Evolutionary conservation across 2,888 invertebrate genomes (phyloP), one percentile per base, ranked within the genome.

Genomic region (Cetonia aurata): DNA sequence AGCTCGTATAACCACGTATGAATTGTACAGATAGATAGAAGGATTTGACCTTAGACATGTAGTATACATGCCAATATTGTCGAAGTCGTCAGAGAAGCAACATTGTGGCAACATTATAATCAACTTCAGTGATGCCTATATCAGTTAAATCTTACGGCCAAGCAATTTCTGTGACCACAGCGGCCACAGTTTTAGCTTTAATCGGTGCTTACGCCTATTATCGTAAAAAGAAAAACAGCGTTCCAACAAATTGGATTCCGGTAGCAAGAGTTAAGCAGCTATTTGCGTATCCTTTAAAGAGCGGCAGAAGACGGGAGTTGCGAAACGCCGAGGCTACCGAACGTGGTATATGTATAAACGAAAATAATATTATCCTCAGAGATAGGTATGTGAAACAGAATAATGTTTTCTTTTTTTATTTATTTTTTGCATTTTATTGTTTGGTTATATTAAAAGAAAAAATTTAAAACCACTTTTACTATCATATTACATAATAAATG

Each of bases 241-340:
- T 75, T 19, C 75, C 82, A 42, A 78, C 77, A 69, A 48, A 70
- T 67, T 84, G 84, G 84, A 79, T 78, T 50, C 75, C 79, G 67
- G 79, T 84, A 1, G 84, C 83, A 25, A 80, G 75, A 66, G 75
- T 84, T 6, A 79, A 77, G 31, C 79, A 80, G 71, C 68, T 85
- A n/a, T 78, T 78, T 59, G 62, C 84, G 52, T 84, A 83, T 75
- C 85, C 85, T 0, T 70, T 85, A 62, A 84, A 85, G 72, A 84
- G 84, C 74, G 85, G 84, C 6, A 79, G 80, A 57, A 70, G 81
- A 50, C 78, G 82, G 12, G 82, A 83, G 71, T n/a, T 84, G 33
- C 69, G 74, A 55, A 72, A 72, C 59, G 84, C 81, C 0, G 80
- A 82, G 59, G 65, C 65, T 42, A 66, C 52, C 6, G 33, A 33